These are phyloP conservation scores for Lucilia cuprina DNA, from an alignment of 1,140 invertebrate genomes.

Conservation along the genomic window DNA sequence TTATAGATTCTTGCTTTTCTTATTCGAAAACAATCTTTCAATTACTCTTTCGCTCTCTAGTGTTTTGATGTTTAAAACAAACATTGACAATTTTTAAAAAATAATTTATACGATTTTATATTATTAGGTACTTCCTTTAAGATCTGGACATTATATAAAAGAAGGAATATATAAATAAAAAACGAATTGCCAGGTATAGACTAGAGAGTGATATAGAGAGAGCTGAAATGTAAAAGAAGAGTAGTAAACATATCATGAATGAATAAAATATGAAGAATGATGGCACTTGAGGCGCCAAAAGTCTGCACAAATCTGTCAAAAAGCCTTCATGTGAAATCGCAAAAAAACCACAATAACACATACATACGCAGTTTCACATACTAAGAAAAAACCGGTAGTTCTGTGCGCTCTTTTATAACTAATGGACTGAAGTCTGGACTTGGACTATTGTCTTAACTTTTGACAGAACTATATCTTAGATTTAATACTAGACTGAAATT, in stretches of 20 bases:
- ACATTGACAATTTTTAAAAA: too few species aligned
- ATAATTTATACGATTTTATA: too few species aligned
- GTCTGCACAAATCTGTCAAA: conserved; percentile 29
- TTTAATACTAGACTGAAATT: too few species aligned
- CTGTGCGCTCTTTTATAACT: too few species aligned
- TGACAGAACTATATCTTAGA: too few species aligned
- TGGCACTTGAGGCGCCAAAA: conserved; percentile 22
- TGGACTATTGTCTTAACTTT: too few species aligned
- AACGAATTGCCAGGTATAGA: not conserved
- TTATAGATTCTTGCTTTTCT: not conserved
- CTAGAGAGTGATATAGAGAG: too few species aligned
- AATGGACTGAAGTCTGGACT: too few species aligned
- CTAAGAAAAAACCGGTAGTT: too few species aligned
- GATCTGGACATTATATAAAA: not conserved
- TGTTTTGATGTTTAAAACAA: not conserved
- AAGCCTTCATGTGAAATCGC: not conserved
- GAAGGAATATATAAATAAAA: not conserved
- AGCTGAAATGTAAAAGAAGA: not conserved
- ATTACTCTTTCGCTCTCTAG: not conserved
- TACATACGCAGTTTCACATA: too few species aligned
- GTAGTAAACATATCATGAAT: not conserved
- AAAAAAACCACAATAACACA: not conserved
- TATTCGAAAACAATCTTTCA: not conserved
- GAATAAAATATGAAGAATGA: conserved; percentile 18
- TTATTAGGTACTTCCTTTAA: not conserved